Evolutionary conservation across 1,140 invertebrate genomes (phyloP), one percentile per base, ranked within the genome.

Genomic region (Macrobrachium nipponense): DNA sequence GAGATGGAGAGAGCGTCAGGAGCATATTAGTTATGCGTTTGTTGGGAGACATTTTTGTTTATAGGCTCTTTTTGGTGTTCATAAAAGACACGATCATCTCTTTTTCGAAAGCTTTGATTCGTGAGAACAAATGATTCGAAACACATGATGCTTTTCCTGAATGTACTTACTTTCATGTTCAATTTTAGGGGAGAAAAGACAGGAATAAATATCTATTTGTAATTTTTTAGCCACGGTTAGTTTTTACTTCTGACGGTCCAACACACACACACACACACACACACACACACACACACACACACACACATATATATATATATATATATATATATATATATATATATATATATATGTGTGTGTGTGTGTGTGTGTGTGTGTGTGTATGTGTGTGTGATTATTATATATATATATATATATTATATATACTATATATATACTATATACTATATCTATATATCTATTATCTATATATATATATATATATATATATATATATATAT

Each of bases 241-340:
- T 17, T 23, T 18, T 6, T 73, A 44, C 10, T 51, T 73, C 18
- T 58, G 36, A 77, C 58, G 14, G 5, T 6, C 62, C 5, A 5
- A 66, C 62, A 66, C 62, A 66, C 62, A 66, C 62, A 66, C 62
- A 66, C 3, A 66, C 64, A 66, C 7, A 8, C 64, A 66, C 7
- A 66, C 64, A 66, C 64, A 66, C 64, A 66, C 64, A 66, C 64
- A 66, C 62, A 66, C 17, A 23, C 17, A 23, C 62, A 66, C 62
- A 77, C 75, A 77, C 75, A 77, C 75, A 77, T 36, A 77, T 36
- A 77, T 36, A 77, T 20, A 77, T 44, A 77, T 44, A 78, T 59
- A 78, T 59, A 78, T 59, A 78, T 59, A 78, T 61, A 78, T 59
- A 78, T 20, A 60, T 20, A 78, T 58, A 78, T n/a, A n/a, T n/a